Percentiles rank a stretch among this genome's conserved stretches.
These are phyloP conservation scores for Agonopterix subpropinquella DNA, from an alignment of 2,888 invertebrate genomes.

Conservation along the genomic window DNA sequence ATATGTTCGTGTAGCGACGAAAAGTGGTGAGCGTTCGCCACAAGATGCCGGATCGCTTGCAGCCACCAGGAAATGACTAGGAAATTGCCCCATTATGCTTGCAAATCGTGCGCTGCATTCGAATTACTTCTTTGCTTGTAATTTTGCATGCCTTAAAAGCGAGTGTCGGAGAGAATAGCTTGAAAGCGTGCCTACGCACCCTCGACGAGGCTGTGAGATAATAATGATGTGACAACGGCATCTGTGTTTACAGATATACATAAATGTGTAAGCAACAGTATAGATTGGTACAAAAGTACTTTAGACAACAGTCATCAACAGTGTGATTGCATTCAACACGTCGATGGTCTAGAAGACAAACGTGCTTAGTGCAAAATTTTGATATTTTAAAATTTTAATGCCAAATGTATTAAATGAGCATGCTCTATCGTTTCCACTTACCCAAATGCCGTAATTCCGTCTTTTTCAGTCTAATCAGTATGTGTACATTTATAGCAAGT, in stretches of 20 bases:
- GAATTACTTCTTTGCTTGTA: constrained; percentile 65
- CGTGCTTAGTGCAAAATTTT: no score
- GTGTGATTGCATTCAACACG: no score
- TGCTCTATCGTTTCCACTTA: no score
- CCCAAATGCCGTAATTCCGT: no score
- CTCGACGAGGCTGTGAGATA: neutral
- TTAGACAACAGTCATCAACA: no score
- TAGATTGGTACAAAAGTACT: no score
- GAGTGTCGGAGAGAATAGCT: constrained; percentile 4
- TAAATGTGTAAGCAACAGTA: no score
- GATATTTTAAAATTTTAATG: no score
- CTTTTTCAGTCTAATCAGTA: no score
- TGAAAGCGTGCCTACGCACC: constrained; percentile 6
- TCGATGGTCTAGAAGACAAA: no score
- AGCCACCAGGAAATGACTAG: constrained; percentile 64
- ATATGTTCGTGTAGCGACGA: constrained; percentile 30
- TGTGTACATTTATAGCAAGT: no score
- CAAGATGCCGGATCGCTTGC: constrained; percentile 63
- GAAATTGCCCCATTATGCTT: constrained; percentile 72
- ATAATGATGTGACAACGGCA: neutral
- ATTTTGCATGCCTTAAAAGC: constrained; percentile 50
- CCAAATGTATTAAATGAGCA: no score
- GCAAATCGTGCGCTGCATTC: constrained; percentile 69
- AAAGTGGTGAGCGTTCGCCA: constrained; percentile 35
- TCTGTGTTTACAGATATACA: neutral